Conservation (phyloP, 2,797 vertebrate species). For the Phyllotis vaccarum region DNA sequence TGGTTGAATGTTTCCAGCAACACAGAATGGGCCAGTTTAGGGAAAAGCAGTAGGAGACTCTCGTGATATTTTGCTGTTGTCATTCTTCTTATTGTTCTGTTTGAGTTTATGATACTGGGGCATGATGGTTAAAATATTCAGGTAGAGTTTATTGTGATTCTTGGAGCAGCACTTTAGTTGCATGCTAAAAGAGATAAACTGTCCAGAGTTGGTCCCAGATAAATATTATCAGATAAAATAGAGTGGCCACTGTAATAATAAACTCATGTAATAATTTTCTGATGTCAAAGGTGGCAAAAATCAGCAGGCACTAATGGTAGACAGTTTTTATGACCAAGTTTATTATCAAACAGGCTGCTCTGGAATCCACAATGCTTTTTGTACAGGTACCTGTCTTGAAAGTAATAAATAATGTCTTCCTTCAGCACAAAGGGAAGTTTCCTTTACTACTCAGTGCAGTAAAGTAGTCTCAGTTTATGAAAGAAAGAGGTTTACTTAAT, state of each 20-base stretch:
- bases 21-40: not conserved
- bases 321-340: not conserved
- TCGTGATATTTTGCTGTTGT: not conserved
- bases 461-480: not conserved
- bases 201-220: not conserved
- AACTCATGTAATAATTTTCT: not conserved
- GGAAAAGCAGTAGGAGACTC: not conserved
- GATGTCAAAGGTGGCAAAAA: not conserved
- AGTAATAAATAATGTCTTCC: not conserved
- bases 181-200: not conserved
- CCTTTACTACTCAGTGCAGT: not conserved
- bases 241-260: not conserved
- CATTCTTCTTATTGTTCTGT: not conserved
- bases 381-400: not conserved
- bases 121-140: not conserved
- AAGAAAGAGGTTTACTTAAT: not conserved
- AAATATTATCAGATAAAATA: not conserved
- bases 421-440: not conserved
- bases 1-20: not conserved
- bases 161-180: not conserved
- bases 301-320: not conserved
- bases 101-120: not conserved
- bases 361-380: not conserved
- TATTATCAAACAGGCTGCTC: not conserved
- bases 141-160: not conserved